Evolutionary conservation across 2,888 invertebrate genomes (phyloP).

Genomic region (Marronus borbonicus): DNA sequence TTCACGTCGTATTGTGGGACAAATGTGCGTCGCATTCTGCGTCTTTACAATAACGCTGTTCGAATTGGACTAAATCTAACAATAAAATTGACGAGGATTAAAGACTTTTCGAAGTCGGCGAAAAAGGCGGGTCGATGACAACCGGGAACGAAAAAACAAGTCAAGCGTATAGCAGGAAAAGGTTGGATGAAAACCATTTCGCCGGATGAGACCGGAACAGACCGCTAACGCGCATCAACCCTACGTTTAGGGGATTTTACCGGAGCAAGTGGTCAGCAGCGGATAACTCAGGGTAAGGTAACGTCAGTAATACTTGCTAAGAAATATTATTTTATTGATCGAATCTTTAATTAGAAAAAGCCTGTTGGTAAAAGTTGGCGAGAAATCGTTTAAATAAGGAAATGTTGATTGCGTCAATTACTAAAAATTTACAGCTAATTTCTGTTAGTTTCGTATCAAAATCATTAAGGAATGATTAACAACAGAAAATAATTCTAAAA

Average conservation of each 20-base stretch:
- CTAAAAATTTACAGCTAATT: too few species aligned
- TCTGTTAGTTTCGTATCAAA: too few species aligned
- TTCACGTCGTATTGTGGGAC: not conserved
- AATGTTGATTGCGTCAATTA: too few species aligned
- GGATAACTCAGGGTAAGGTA: too few species aligned
- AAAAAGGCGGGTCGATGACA: not conserved
- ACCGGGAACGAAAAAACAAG: not conserved
- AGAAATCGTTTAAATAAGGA: too few species aligned
- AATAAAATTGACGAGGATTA: slow-evolving; percentile 27
- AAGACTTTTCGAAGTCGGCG: slow-evolving; percentile 7
- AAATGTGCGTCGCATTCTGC: not conserved
- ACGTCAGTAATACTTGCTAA: too few species aligned
- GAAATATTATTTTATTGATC: too few species aligned
- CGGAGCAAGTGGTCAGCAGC: too few species aligned
- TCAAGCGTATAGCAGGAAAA: not conserved
- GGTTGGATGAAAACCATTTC: slow-evolving; percentile 5
- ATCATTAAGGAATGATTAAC: too few species aligned
- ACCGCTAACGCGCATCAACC: not conserved
- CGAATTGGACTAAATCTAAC: slow-evolving; percentile 19
- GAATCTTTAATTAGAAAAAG: too few species aligned
- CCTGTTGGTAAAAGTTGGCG: too few species aligned
- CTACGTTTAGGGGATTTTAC: not conserved
- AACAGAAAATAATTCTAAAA: too few species aligned
- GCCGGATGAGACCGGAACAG: not conserved
- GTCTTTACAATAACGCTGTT: not conserved